Base-by-base conservation (phyloP, 2,888 invertebrate genomes). In the Harpalus rufipes region DNA sequence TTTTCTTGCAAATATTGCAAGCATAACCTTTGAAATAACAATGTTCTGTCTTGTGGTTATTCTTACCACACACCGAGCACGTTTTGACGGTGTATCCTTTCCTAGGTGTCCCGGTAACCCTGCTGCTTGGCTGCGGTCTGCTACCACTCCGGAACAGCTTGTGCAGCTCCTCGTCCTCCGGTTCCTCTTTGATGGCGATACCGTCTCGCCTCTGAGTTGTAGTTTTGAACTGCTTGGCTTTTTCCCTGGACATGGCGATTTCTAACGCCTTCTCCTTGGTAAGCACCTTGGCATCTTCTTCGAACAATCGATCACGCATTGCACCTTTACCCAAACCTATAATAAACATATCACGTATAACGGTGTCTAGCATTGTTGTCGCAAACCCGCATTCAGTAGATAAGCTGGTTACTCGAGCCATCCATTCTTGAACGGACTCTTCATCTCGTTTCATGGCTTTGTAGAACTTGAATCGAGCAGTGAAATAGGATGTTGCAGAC, bases 241-340 rank as follows among this genome's bases (percentile, higher is more conserved):
- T 41, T 41, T 76, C 76, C 7, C 51, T 32, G 1, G 18, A 39
- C 44, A 41, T 25, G 8, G 76, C 76, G 7, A 76, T 76, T 32
- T 44, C 44, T 41, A 76, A 41, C n/a, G 51, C 32, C 76, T 41
- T 44, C 12, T 41, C 44, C n/a, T 41, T 21, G 21, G 39, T 21
- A 2, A 51, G 8, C 21, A 10, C 14, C 21, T 10, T 74, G 18
- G 8, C 76, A 74, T 74, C 39, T 74, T 74, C 39, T 74, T 76
- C 76, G 14, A 76, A 76, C 12, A 76, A 51, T n/a, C 76, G 76
- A 41, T 76, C 44, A 10, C 51, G 25, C 44, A 41, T 76, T 32
- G 76, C 8, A n/a, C 76, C 41, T 41, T 25, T 21, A 18, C 41
- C 16, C 76, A 76, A 10, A 25, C 76, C 65, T 21, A 65, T n/a